Base-by-base conservation (phyloP, 2,113 vertebrate genomes). In the Chaenocephalus aceratus region DNA sequence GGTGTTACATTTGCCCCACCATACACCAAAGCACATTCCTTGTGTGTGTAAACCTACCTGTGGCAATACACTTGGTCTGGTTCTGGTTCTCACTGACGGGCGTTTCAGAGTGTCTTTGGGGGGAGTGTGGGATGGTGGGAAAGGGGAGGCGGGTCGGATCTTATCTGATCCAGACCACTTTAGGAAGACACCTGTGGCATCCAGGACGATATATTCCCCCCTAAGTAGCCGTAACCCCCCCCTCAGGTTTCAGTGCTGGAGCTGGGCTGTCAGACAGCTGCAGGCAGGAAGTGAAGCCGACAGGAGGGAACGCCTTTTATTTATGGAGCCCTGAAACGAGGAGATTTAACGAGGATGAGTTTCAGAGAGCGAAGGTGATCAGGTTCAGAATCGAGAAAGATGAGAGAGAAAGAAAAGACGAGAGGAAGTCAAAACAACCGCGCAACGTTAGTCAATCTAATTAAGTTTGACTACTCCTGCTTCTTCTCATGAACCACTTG, bases 131-230 rank as follows among this genome's bases (percentile, higher is more conserved):
- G 72, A 76, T n/a, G 79, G 79, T 4, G 80, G 71, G 66, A 58
- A 77, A 66, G 44, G 16, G 88, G 75, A 73, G 83, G 80, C 54
- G 83, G 64, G 63, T 80, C 53, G 0, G 13, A 36, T 53, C 86
- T 94, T 94, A 93, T 94, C 94, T 93, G 93, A 94, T 94, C 85
- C 82, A 94, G 93, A 95, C 93, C 89, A 91, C 86, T 91, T 90
- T 87, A 87, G 84, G 74, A 83, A 85, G 88, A 94, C 93, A 94
- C 92, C 93, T 94, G 93, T 84, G 92, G 84, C 79, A 89, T 91
- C 89, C 80, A 56, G 79, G 82, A 77, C 85, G 53, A 93, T 93
- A 89, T 89, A 94, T 91, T 85, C 92, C 79, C 91, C 79, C 78
- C 88, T 91, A 92, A 92, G 91, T 91, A 91, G 77, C 86, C 68